Conservation (phyloP, 2,888 invertebrate genomes). For the Acrobasis consociella region DNA sequence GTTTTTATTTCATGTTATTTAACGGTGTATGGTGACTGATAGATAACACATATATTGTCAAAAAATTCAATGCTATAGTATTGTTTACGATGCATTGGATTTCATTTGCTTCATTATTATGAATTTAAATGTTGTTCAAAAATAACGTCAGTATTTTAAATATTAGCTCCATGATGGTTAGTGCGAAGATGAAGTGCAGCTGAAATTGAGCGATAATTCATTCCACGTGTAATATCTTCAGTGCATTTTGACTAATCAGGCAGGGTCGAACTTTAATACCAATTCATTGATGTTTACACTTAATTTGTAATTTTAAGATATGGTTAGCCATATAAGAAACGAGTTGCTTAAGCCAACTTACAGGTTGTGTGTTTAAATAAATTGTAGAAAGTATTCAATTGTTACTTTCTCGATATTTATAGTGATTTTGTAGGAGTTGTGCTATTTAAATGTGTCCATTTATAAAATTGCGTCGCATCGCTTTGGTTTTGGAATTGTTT, state of each 20-base stretch:
- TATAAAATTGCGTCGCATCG: constrained; percentile 7
- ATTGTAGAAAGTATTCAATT: constrained; percentile 33
- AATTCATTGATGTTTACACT: constrained; percentile 23
- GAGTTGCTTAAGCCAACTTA: constrained; percentile 65
- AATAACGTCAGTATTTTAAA: constrained; percentile 7
- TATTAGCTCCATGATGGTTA: constrained; percentile 23
- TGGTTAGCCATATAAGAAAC: constrained; percentile 55
- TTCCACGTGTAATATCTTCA: constrained; percentile 37
- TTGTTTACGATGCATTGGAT: constrained; percentile 16
- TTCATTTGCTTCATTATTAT: neutral
- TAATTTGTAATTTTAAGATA: constrained; percentile 24
- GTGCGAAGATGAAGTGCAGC: constrained; percentile 24
- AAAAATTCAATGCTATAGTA: constrained; percentile 28
- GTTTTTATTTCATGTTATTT: constrained; percentile 60
- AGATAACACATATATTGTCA: constrained; percentile 37
- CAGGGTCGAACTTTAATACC: neutral
- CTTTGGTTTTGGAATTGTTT: neutral
- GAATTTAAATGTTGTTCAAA: neutral
- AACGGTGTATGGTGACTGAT: constrained; percentile 50
- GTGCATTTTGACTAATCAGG: constrained; percentile 37
- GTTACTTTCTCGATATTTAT: constrained; percentile 34
- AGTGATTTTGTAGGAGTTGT: constrained; percentile 29
- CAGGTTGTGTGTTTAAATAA: constrained; percentile 72
- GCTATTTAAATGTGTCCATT: constrained; percentile 22
- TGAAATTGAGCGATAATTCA: constrained; percentile 27